Base-by-base conservation (phyloP, 1,140 invertebrate genomes). In the Antheraea pernyi region DNA sequence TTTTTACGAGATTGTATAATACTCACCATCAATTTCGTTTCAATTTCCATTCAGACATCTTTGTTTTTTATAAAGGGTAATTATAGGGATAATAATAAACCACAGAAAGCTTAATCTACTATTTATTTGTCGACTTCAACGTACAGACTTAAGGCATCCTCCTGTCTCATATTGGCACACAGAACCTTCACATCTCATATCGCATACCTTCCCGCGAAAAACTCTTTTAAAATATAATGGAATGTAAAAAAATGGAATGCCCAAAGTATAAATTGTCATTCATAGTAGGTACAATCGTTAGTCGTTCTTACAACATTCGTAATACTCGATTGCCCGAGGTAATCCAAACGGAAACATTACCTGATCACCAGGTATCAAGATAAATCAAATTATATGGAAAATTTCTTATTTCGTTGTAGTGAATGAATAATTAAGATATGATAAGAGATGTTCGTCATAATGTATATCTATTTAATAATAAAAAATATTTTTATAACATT, bases 81-180 rank as follows among this genome's bases (percentile, higher is more conserved):
- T 37, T 0, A 9, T 9, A 60, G 9, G 36, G 53, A 66, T 18
- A 65, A 67, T 67, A 67, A 67, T 59, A 67, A 58, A 69, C 39
- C 30, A 65, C 86, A 85, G 88, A 90, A 91, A 91, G 89, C 89
- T 91, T 91, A 91, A 79, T 84, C 86, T 89, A 89, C 69, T 75
- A 82, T 90, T 91, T 91, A 91, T 90, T 91, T 91, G 89, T 91
- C 89, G 85, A 85, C 88, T 72, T 87, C 84, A 89, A 90, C 83
- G 77, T 90, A 89, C 89, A 89, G 78, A 89, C 81, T 84, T 91
- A 91, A 91, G 89, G 88, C 89, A 90, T 87, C 81, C 81, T 89
- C 78, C 86, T 81, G 82, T 74, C 83, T 85, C 83, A 77, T 81
- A 88, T 91, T 91, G 88, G 88, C 89, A 90, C 89, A 89, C 87